Base-by-base conservation (phyloP, 2,113 vertebrate genomes). In the Aptenodytes forsteri region DNA sequence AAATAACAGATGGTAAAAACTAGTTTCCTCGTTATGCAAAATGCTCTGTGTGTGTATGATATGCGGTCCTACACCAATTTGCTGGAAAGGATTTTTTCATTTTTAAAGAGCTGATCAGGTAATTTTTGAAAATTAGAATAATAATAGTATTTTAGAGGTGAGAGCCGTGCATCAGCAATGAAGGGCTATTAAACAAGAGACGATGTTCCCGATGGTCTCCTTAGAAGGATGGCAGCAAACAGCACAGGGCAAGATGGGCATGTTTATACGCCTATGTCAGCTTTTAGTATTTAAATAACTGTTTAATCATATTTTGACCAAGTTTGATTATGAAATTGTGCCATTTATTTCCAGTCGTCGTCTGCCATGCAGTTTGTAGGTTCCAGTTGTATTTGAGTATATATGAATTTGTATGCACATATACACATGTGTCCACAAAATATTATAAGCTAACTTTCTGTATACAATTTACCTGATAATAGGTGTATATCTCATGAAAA, bases 151-250 rank as follows among this genome's bases (percentile, higher is more conserved):
- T 95, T 38, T 73, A 89, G 76, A 87, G 9, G 11, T 65, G 25
- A 76, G 47, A 67, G 20, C 19, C 76, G 11, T 79, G 42, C 11
- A 50, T 75, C 54, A 40, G 16, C 36, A 44, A 14, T 16, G 17
- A 34, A 64, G 15, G 19, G 32, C 32, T 89, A 6, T 82, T 90
- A 59, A 78, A 59, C 2, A 40, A 70, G 50, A 50, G 3, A 23
- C 1, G 0, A 4, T 59, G 29, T 69, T 87, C 67, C 16, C 4
- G 1, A 7, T 1, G 1, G 6, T 54, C 14, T 81, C 0, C 34
- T 69, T 70, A 27, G 16, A 89, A 93, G 29, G 18, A 44, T 61
- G 36, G 10, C 34, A 66, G 36, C 9, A 54, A 56, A 72, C 16
- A 66, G 16, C 36, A 16, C 23, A 44, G 40, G 21, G 46, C 32